Conservation (phyloP, 2,888 invertebrate species). For the Zhuqinia jingwanae region DNA sequence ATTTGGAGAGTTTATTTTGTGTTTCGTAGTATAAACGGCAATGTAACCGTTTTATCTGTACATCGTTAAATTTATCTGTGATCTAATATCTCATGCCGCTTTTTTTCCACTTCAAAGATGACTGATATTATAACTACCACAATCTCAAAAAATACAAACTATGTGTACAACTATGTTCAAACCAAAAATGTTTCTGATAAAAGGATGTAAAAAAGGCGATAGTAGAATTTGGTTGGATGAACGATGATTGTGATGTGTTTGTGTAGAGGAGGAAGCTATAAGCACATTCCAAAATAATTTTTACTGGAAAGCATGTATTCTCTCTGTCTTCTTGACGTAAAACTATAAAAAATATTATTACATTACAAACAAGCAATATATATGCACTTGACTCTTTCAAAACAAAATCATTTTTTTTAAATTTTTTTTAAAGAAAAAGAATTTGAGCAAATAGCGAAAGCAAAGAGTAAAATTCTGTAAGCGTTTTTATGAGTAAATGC, state of each 20-base stretch:
- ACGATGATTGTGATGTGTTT: not conserved
- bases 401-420: not conserved
- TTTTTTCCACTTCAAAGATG: not conserved
- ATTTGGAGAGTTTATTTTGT: not conserved
- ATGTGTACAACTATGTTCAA: no score
- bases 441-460: no score
- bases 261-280: not conserved
- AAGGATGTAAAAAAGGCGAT: no score
- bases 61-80: constrained; percentile 41
- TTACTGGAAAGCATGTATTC: not conserved
- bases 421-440: constrained; percentile 5
- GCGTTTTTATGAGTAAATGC: no score
- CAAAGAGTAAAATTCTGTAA: no score
- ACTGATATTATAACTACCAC: constrained; percentile 42
- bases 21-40: not conserved
- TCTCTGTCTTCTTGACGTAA: not conserved
- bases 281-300: constrained; percentile 11
- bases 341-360: no score
- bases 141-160: no score
- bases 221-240: no score
- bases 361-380: no score
- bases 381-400: constrained; percentile 37
- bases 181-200: no score
- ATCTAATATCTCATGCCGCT: constrained; percentile 3
- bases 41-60: constrained; percentile 37